Evolutionary conservation across 2,113 vertebrate genomes (phyloP).

Genomic region (Pituophis catenifer): DNA sequence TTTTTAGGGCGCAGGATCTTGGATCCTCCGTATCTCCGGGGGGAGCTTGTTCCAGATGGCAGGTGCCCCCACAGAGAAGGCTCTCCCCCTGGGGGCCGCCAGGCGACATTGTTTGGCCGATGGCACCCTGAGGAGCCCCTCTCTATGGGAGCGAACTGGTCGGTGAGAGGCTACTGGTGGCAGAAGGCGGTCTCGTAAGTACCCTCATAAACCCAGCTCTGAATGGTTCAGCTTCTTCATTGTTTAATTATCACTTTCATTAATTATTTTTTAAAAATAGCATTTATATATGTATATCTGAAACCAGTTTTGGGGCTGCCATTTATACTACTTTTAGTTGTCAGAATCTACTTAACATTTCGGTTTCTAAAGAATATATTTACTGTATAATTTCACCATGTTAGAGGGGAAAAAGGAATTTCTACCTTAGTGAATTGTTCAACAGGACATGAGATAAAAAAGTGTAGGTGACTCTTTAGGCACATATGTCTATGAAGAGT

Average conservation of each 20-base stretch:
- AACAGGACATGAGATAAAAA: conserved; percentile 42
- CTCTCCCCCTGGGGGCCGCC: too few relatives aligned
- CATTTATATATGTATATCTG: neutral
- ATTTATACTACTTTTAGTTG: conserved; percentile 36
- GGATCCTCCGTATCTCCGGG: too few relatives aligned
- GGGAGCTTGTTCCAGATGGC: too few relatives aligned
- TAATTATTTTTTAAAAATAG: neutral
- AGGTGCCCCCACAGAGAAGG: too few relatives aligned
- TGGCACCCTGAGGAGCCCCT: too few relatives aligned
- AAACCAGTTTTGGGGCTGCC: conserved; percentile 23
- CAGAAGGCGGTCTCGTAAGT: too few relatives aligned
- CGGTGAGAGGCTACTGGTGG: too few relatives aligned
- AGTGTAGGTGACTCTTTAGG: conserved; percentile 39
- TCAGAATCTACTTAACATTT: neutral
- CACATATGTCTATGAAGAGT: conserved; percentile 55
- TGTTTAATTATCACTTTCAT: neutral
- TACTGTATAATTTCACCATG: neutral
- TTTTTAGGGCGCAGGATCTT: too few relatives aligned
- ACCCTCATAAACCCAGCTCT: neutral
- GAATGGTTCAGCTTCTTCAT: neutral
- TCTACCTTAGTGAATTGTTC: conserved; percentile 12
- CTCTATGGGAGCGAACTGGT: too few relatives aligned
- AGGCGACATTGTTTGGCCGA: too few relatives aligned
- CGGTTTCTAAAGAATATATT: conserved; percentile 27
- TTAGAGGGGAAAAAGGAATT: neutral